Conservation (phyloP, 2,888 invertebrate genomes). For the Hydrotaea cyrtoneurina region DNA sequence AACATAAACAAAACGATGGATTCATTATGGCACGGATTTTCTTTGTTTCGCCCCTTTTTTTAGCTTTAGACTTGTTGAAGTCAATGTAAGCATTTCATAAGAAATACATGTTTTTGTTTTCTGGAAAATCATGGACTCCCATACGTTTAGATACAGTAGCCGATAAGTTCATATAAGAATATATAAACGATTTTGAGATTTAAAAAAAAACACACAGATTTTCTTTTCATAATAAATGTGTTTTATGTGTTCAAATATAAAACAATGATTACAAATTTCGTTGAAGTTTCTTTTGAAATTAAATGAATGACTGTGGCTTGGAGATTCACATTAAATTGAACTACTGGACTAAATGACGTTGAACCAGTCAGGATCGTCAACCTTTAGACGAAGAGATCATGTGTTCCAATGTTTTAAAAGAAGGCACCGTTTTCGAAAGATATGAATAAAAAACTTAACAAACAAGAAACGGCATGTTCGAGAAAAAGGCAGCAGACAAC, state of each 20-base stretch:
- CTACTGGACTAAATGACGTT: too few species aligned
- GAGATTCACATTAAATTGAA: too few species aligned
- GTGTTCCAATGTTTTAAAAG: too few species aligned
- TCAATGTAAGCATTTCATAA: neutral
- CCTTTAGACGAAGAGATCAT: too few species aligned
- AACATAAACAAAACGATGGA: neutral
- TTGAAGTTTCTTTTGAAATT: neutral
- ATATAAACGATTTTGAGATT: neutral
- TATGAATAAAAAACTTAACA: too few species aligned
- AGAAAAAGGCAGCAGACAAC: too few species aligned
- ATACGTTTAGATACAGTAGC: neutral
- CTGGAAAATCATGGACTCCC: neutral
- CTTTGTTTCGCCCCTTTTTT: neutral
- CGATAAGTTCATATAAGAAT: neutral
- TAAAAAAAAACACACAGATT: neutral
- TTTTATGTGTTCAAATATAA: conserved; percentile 38
- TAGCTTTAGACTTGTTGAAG: neutral
- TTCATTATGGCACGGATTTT: neutral
- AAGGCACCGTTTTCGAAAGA: too few species aligned
- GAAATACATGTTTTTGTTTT: neutral
- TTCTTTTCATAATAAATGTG: conserved; percentile 12
- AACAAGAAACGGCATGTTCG: too few species aligned
- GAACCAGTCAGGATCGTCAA: too few species aligned
- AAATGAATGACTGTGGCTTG: neutral
- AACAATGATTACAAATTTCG: neutral